These are phyloP conservation scores for Peucedramus taeniatus DNA, from an alignment of 2,113 vertebrate genomes.

Conservation along the genomic window DNA sequence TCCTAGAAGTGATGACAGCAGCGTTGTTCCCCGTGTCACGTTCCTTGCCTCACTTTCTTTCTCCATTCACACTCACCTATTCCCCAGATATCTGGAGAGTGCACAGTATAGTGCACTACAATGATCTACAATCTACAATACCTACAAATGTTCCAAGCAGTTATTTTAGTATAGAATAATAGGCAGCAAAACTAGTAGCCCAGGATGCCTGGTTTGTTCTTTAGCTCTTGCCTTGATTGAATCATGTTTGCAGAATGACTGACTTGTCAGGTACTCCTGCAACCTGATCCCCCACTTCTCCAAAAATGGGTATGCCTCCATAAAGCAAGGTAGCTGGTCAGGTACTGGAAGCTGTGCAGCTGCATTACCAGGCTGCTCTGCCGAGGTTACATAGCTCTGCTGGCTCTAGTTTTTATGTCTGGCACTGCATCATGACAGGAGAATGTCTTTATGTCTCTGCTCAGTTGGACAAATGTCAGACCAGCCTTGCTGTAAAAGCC, in stretches of 20 bases:
- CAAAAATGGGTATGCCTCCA: background rate
- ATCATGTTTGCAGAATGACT: background rate
- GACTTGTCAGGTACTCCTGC: background rate
- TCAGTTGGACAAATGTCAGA: background rate
- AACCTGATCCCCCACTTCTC: background rate
- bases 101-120: background rate
- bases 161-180: background rate
- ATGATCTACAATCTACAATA: background rate
- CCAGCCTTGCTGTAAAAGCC: background rate
- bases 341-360: background rate
- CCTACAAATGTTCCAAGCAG: background rate
- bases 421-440: rapidly evolving
- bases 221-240: background rate
- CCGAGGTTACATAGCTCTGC: background rate
- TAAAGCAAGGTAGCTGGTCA: background rate
- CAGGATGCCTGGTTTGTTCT: background rate
- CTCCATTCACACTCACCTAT: background rate
- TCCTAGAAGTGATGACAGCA: background rate
- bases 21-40: background rate
- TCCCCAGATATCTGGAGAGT: background rate
- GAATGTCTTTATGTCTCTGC: background rate
- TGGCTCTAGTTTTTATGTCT: background rate
- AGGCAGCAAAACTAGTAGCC: background rate
- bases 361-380: background rate
- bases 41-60: background rate